Evolutionary conservation across 2,888 invertebrate species (phyloP), one percentile per base, ranked within the genome.

Genomic region (Drosophila crucigera): DNA sequence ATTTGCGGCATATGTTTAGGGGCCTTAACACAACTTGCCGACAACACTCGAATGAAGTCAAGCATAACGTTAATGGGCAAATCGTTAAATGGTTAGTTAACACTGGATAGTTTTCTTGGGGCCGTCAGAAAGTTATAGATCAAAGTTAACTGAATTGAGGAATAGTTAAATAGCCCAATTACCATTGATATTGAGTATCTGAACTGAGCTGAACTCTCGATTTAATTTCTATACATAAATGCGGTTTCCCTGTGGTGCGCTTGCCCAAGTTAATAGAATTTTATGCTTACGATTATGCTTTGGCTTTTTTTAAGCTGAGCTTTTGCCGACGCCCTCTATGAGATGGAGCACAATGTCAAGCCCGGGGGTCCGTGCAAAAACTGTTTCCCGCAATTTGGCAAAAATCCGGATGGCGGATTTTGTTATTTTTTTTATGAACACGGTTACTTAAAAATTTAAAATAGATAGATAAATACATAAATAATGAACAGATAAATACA

Each of bases 1-100:
- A 83, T 84, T 79, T 87, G 87, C 77, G 73, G 81, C 84, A 87
- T 89, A 86, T 89, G 89, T 76, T 86, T 68, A 56, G 81, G 62
- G 60, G 80, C 69, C 66, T 30, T 49, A 56, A 58, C 74, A 68
- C 53, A 65, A 77, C 62, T 52, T 39, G 16, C 47, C 25, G 9
- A 25, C 47, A 47, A 22, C 66, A 28, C 16, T 47, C 7, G 9
- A 4, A 41, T 55, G 43, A 71, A 63, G 65, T 56, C 56, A 68
- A 66, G 62, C 49, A 58, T 31, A 67, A 56, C 71, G 60, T 43
- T 66, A 67, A 60, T 66, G 74, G 66, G 41, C 54, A 47, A 68
- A 60, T 60, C 63, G 65, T 76, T 76, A 76, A 82, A 76, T 65
- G 77, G 68, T 30, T 73, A 73, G 79, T 79, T 79, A 79, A 53